Percentiles rank a stretch among this genome's conserved stretches.
Evolutionary conservation across 2,113 vertebrate species (phyloP).

Genomic region (Saccopteryx bilineata): DNA sequence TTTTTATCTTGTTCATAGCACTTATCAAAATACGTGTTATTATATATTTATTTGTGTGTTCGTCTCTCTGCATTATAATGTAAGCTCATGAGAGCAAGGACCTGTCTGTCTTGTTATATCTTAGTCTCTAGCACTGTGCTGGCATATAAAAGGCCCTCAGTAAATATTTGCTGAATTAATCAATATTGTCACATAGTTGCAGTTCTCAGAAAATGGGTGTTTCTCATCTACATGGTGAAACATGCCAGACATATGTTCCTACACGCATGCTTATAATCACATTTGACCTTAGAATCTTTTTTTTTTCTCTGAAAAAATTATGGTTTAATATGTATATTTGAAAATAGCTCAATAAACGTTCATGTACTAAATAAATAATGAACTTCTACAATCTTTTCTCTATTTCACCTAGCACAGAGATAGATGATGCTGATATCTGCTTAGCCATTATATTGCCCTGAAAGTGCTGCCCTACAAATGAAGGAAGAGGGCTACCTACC

Average conservation of each 20-base stretch:
- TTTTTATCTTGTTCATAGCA: constrained; percentile 32
- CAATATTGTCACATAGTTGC: constrained; percentile 48
- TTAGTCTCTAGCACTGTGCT: neutral
- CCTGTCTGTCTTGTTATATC: neutral
- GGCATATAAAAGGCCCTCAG: neutral
- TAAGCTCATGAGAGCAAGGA: constrained; percentile 35
- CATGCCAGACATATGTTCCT: constrained; percentile 6
- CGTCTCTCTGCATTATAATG: constrained; percentile 10
- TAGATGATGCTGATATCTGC: constrained; percentile 35
- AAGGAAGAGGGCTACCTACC: neutral
- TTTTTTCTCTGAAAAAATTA: neutral
- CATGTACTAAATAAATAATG: constrained; percentile 43
- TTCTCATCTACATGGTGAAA: constrained; percentile 36
- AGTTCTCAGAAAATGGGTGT: neutral
- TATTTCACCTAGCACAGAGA: constrained; percentile 4
- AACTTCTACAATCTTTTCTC: neutral
- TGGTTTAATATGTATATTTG: neutral
- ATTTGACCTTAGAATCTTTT: constrained; percentile 1
- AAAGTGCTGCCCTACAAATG: neutral
- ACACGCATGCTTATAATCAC: constrained; percentile 2
- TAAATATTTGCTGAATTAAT: constrained; percentile 48
- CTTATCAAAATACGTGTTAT: constrained; percentile 14
- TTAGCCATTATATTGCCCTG: neutral
- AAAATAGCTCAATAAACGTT: neutral
- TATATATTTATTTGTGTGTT: constrained; percentile 38